Evolutionary conservation across 2,888 invertebrate species (phyloP), one percentile per base, ranked within the genome.

Genomic region (Cacoxenus indagator): DNA sequence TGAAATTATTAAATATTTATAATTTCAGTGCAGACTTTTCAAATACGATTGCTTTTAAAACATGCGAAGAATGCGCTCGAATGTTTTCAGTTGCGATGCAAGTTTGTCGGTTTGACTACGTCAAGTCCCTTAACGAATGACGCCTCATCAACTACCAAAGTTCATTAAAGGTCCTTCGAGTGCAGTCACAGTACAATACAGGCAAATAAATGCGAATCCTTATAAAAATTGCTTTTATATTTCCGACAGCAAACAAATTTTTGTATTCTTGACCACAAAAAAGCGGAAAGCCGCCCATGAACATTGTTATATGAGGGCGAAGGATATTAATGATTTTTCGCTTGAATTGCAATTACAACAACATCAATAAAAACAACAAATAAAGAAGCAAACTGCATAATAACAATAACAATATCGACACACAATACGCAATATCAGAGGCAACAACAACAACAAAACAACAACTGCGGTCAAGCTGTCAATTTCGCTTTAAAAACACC

Each of bases 281-380:
- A 61, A 61, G 22, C 22, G 22, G 9, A 61, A 80, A 77, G 29
- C 54, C 45, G 26, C 27, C n/a, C n/a, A n/a, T n/a, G 17, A 11
- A 37, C 37, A 75, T 73, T 72, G 64, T 70, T 62, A 59, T 31
- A 48, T 65, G 70, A 70, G 73, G 70, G 73, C 71, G 78, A 76
- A 78, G 85, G 81, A 84, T 81, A 84, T 84, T 84, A 85, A 85
- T 85, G 84, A 85, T 85, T 85, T 85, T 83, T 81, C 84, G 85
- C 85, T 82, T 84, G 78, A 85, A 81, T 83, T 83, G 81, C 80
- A 84, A 84, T 81, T 82, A 81, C 80, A 78, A 75, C 74, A 76
- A 76, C 76, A 78, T 70, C 70, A 64, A 70, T 19, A 31, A 62
- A 62, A 26, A 22, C 45, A 62, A 24, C 45, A 37, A 62, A 17